phyloP scores from a whole-genome alignment of 2,888 invertebrate genomes.

The Mesorhabditis spiculigera region DNA sequence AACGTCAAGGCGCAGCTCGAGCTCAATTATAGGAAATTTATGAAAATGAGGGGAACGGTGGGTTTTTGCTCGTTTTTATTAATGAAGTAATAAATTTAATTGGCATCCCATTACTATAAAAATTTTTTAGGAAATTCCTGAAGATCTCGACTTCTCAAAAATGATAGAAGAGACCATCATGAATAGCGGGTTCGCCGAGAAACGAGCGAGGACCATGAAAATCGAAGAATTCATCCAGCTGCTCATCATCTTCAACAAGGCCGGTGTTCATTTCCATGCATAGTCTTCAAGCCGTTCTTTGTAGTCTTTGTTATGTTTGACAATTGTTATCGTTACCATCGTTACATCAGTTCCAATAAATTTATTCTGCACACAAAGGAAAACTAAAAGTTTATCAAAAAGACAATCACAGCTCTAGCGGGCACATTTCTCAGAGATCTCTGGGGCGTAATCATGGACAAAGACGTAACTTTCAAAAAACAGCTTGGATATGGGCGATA shows the following conservation, averaged over 20 bases:
- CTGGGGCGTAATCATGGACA: not conserved
- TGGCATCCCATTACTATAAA: conserved; percentile 8
- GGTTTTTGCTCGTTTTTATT: conserved; percentile 44
- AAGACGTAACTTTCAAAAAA: not conserved
- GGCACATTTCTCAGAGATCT: not conserved
- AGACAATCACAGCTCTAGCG: not conserved
- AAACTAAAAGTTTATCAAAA: not conserved
- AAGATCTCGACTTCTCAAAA: conserved; percentile 77
- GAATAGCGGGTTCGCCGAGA: conserved; percentile 70
- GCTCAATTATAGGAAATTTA: conserved; percentile 84
- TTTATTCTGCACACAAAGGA: not conserved
- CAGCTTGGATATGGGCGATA: no score
- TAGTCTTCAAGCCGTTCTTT: conserved; percentile 5
- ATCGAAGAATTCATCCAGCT: conserved; percentile 88
- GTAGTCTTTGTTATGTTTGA: not conserved
- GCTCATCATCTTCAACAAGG: conserved; percentile 80
- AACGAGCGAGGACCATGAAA: conserved; percentile 86
- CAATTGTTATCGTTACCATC: not conserved
- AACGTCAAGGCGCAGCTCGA: conserved; percentile 72
- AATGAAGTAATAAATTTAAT: not conserved
- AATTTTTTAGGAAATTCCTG: conserved; percentile 70
- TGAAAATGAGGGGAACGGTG: conserved; percentile 79
- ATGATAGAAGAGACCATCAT: conserved; percentile 75
- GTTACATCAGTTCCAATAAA: not conserved
- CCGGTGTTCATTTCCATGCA: conserved; percentile 80